A percentile compares a stretch with the other conserved stretches of the same genome.
These are phyloP conservation scores for Schizaphis graminum DNA, from an alignment of 2,888 invertebrate genomes.

Conservation along the genomic window DNA sequence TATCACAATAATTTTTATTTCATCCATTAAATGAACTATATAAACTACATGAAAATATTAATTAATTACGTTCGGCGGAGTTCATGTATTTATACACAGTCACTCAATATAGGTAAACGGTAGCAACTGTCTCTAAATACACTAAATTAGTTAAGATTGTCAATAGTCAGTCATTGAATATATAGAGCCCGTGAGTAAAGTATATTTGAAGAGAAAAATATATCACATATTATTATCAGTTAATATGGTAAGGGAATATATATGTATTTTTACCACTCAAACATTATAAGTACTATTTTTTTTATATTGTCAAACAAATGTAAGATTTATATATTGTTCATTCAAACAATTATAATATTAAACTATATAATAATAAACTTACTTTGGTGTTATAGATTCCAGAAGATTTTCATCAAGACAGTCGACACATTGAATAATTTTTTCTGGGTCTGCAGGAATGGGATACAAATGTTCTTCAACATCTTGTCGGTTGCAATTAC, in stretches of 20 bases:
- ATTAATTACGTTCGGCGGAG: background rate
- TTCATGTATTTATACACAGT: background rate
- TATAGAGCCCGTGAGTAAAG: background rate
- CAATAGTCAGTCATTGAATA: background rate
- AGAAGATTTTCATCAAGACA: conserved; percentile 72
- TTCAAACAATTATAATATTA: background rate
- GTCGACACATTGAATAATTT: conserved; percentile 71
- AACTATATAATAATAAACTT: conserved; percentile 66
- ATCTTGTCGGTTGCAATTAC: conserved; percentile 77
- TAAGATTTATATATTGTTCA: background rate
- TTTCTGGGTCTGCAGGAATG: conserved; percentile 70
- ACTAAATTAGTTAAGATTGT: background rate
- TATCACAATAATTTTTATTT: background rate
- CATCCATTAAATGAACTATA: background rate
- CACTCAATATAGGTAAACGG: background rate
- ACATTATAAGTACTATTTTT: background rate
- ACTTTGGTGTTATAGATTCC: conserved; percentile 71
- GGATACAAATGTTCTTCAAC: conserved; percentile 74
- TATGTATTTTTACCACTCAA: background rate
- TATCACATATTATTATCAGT: background rate
- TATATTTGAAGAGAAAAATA: too few relatives aligned
- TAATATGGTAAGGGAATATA: background rate
- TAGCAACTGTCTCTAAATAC: background rate
- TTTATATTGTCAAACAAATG: background rate
- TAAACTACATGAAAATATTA: background rate